Evolutionary conservation across 2,888 invertebrate genomes (phyloP).

Genomic region (Synanthedon myopaeformis): DNA sequence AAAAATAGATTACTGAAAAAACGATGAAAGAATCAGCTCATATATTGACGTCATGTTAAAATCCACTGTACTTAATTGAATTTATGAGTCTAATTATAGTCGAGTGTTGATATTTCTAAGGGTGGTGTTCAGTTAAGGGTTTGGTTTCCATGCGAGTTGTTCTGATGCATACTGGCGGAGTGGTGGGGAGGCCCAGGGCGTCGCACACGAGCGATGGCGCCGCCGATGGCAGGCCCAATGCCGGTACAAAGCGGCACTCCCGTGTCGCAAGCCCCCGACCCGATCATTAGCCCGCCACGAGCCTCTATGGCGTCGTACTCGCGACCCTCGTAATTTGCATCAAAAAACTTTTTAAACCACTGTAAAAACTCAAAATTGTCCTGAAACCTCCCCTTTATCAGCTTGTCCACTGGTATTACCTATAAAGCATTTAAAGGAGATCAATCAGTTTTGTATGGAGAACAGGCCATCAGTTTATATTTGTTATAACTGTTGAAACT

Average conservation of each 20-base stretch:
- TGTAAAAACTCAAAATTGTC: constrained; percentile 99
- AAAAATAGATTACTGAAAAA: no score
- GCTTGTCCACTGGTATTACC: constrained; percentile 99
- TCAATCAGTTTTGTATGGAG: no score
- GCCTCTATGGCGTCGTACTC: constrained; percentile 94
- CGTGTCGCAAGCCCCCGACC: constrained; percentile 73
- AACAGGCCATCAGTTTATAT: no score
- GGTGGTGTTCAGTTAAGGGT: constrained; percentile 20
- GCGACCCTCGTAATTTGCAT: constrained; percentile 98
- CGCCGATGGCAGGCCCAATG: constrained; percentile 3
- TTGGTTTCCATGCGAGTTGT: constrained; percentile 19
- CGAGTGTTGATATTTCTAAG: constrained; percentile 18
- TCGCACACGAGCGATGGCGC: constrained; percentile 16
- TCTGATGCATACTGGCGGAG: constrained; percentile 28
- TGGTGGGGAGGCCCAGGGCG: constrained; percentile 27
- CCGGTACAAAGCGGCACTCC: constrained; percentile 55
- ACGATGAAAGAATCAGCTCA: no score
- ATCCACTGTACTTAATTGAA: no score
- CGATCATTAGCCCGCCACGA: constrained; percentile 85
- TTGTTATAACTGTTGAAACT: no score
- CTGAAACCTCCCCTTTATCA: constrained; percentile 99
- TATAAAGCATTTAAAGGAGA: constrained; percentile 57
- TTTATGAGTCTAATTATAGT: no score
- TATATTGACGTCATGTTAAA: no score
- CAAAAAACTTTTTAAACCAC: constrained; percentile 99